These are phyloP conservation scores for Darevskia mixta DNA, from an alignment of 2,797 vertebrate species.

Conservation along the genomic window DNA sequence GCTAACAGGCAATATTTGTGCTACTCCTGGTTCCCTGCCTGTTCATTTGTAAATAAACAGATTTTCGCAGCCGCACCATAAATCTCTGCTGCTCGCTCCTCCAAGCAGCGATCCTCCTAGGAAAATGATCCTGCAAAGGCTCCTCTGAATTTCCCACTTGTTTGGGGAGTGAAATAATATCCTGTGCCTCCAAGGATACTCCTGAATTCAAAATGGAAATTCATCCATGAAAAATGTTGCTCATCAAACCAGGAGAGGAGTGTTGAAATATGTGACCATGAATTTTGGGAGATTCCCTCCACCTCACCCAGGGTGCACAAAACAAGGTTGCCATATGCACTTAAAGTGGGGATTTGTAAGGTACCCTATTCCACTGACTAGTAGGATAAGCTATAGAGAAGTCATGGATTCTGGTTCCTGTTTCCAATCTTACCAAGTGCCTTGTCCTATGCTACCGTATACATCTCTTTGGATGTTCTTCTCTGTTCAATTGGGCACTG, in stretches of 20 bases:
- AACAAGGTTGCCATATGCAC: not conserved
- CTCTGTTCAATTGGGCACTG: not conserved
- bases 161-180: slow-evolving; percentile 3
- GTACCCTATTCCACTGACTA: not conserved
- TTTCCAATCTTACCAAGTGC: not conserved
- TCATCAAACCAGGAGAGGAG: not conserved
- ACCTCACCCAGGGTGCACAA: not conserved
- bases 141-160: not conserved
- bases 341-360: not conserved
- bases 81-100: not conserved
- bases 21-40: not conserved
- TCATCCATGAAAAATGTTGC: not conserved
- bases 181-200: not conserved
- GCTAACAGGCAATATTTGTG: not conserved
- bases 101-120: not conserved
- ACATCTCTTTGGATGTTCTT: slow-evolving; percentile 5
- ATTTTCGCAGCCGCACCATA: not conserved
- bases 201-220: slow-evolving; percentile 12
- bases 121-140: not conserved
- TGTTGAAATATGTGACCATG: not conserved
- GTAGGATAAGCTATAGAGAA: not conserved
- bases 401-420: not conserved
- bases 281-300: too few species aligned
- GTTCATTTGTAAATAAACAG: not conserved
- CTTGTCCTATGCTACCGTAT: not conserved